Conservation (phyloP, 2,797 vertebrate genomes). For the Austrolebias charrua region DNA sequence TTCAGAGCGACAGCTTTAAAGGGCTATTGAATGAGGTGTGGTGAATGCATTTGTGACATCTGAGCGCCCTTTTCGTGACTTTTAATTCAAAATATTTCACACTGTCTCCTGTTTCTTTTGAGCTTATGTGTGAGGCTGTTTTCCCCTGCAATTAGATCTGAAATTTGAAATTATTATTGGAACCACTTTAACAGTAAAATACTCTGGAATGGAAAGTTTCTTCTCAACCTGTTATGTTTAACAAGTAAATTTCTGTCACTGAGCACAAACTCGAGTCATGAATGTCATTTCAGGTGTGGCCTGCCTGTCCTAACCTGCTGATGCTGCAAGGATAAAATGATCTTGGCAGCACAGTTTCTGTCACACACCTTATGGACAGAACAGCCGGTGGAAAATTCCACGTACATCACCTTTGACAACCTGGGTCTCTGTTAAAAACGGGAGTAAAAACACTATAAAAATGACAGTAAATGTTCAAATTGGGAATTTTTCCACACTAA, state of each 20-base stretch:
- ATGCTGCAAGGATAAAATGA: not conserved
- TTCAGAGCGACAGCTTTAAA: not conserved
- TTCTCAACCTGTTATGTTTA: not conserved
- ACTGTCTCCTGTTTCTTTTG: not conserved
- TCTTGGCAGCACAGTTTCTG: slow-evolving; percentile 6
- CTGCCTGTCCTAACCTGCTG: slow-evolving; percentile 19
- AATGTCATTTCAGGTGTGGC: slow-evolving; percentile 19
- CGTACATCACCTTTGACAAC: not conserved
- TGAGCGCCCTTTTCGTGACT: too few species aligned
- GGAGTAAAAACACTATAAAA: too few species aligned
- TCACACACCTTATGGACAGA: not conserved
- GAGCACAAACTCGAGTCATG: not conserved
- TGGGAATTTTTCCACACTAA: too few species aligned
- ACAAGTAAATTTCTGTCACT: not conserved
- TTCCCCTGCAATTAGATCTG: not conserved
- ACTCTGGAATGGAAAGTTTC: not conserved
- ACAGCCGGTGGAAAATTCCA: slow-evolving; percentile 7
- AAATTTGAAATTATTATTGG: too few species aligned
- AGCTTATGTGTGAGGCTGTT: not conserved
- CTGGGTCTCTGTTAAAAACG: not conserved
- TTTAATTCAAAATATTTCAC: not conserved
- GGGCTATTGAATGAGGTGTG: slow-evolving; percentile 1
- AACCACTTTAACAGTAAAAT: too few species aligned
- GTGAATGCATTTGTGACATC: not conserved
- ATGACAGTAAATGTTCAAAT: too few species aligned